A percentile compares a stretch with the other conserved stretches of the same genome.
Conservation (phyloP, 2,113 vertebrate species). For the Engystomops pustulosus region DNA sequence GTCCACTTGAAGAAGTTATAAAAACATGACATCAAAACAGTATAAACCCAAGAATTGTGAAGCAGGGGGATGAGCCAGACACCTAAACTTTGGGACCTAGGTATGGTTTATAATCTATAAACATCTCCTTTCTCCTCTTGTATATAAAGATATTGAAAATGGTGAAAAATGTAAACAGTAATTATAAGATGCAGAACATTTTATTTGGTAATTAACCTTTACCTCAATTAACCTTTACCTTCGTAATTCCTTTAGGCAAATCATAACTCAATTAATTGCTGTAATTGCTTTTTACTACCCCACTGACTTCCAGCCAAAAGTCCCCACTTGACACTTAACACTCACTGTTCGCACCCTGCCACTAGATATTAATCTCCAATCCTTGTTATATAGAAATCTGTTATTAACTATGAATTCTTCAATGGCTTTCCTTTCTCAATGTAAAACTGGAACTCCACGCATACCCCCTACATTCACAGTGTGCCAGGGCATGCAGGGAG, state of each 20-base stretch:
- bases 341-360: background rate
- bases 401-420: too few species aligned
- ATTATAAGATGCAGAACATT: background rate
- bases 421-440: background rate
- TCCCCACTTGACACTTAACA: background rate
- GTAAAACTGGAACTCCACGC: background rate
- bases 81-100: too few species aligned
- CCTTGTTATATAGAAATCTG: background rate
- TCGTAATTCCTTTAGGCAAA: background rate
- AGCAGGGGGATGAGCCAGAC: too few species aligned
- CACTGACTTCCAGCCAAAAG: background rate
- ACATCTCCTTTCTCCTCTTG: too few species aligned
- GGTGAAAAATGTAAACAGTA: background rate
- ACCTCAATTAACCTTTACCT: background rate
- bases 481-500: background rate
- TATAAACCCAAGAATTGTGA: too few species aligned
- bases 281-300: background rate
- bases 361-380: background rate
- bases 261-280: background rate
- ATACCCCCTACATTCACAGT: background rate
- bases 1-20: too few species aligned
- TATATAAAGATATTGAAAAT: background rate
- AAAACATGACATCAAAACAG: too few species aligned
- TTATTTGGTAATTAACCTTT: background rate
- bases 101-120: too few species aligned